Conservation (phyloP, 1,140 invertebrate species). For the Chironomus tepperi region DNA sequence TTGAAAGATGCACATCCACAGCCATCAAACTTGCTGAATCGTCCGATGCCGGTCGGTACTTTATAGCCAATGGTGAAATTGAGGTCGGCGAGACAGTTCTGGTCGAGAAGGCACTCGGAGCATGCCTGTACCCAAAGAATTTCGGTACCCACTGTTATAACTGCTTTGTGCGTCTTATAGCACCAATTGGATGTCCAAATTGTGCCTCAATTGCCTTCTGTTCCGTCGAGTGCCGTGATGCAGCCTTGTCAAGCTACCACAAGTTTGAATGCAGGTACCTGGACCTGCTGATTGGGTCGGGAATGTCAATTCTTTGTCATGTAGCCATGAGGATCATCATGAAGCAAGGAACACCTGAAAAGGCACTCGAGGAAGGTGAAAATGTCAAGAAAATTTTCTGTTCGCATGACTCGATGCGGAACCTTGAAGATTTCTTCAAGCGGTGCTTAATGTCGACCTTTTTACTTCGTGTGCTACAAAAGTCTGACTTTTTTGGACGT, state of each 20-base stretch:
- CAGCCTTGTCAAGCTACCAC: constrained; percentile 63
- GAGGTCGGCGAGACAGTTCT: constrained; percentile 57
- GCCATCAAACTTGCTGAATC: constrained; percentile 43
- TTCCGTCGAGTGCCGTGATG: constrained; percentile 53
- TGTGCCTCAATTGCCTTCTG: constrained; percentile 75
- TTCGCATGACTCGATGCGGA: constrained; percentile 53
- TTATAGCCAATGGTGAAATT: constrained; percentile 50
- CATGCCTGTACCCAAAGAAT: constrained; percentile 60
- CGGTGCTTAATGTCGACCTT: constrained; percentile 70
- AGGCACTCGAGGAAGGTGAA: constrained; percentile 38
- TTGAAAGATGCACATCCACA: constrained; percentile 37
- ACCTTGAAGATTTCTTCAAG: constrained; percentile 63
- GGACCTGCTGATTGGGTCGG: constrained; percentile 63
- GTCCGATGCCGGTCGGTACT: constrained; percentile 43
- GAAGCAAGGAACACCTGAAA: constrained; percentile 44
- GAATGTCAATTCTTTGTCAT: constrained; percentile 69
- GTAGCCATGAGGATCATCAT: constrained; percentile 68
- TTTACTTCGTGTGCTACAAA: constrained; percentile 60
- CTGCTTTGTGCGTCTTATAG: constrained; percentile 59
- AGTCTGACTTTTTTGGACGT: constrained; percentile 49
- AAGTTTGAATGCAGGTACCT: constrained; percentile 71
- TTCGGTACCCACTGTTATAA: constrained; percentile 73
- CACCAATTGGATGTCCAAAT: constrained; percentile 60
- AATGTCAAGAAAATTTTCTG: constrained; percentile 49
- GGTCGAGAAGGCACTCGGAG: constrained; percentile 63